Percentiles rank a stretch among this genome's conserved stretches.
phyloP scores from a whole-genome alignment of 2,113 vertebrate species.

The Stegostoma tigrinum region DNA sequence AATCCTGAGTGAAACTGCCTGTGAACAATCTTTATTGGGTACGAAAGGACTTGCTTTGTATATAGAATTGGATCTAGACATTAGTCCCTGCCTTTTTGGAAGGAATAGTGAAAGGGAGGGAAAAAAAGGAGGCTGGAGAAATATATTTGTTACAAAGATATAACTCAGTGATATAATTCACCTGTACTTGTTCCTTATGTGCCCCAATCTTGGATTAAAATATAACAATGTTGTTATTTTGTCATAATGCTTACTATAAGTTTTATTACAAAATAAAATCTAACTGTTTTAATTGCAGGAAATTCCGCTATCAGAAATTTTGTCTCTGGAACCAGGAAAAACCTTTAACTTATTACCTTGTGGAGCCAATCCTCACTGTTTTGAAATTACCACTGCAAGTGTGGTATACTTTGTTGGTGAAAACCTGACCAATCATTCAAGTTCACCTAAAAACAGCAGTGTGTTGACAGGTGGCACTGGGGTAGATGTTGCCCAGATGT shows the following conservation, averaged over 20 bases:
- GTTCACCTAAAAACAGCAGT: conserved; percentile 51
- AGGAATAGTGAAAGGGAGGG: background rate
- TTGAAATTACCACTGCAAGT: conserved; percentile 83
- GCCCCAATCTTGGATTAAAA: background rate
- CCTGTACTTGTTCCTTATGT: background rate
- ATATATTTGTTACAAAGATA: background rate
- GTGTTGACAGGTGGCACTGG: conserved; percentile 73
- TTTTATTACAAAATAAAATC: background rate
- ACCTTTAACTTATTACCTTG: conserved; percentile 66
- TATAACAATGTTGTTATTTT: background rate
- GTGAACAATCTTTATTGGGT: background rate
- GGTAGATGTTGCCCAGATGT: conserved; percentile 80
- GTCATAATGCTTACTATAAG: no score
- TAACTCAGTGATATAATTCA: background rate
- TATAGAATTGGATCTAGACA: background rate
- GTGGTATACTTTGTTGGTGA: conserved; percentile 88
- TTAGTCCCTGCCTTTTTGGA: background rate
- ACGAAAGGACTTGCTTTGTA: background rate
- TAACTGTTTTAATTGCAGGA: conserved; percentile 59
- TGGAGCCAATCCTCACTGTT: conserved; percentile 82
- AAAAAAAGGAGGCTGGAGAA: background rate
- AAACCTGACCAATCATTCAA: conserved; percentile 59
- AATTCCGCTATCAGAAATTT: conserved; percentile 90
- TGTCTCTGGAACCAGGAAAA: conserved; percentile 84
- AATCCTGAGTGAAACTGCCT: background rate